Conservation (phyloP, 23 tunicate genomes). For the Styela clava region DNA sequence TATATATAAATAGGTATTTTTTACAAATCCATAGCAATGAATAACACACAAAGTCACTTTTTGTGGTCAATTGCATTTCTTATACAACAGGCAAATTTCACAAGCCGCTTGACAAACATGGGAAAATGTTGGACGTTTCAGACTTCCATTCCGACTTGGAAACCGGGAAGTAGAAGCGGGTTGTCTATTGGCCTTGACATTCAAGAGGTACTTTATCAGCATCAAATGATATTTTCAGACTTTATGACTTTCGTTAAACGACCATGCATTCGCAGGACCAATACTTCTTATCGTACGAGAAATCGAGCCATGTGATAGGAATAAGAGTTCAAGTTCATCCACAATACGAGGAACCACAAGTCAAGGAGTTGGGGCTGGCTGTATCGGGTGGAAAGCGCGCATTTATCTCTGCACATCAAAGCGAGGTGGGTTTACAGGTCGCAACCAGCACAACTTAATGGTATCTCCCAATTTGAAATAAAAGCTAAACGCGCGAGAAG, state of each 20-base stretch:
- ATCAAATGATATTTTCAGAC: too few relatives aligned
- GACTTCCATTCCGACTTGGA: not conserved
- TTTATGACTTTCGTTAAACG: too few relatives aligned
- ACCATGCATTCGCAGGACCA: too few relatives aligned
- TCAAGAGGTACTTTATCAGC: conserved; percentile 2
- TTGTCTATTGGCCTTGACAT: conserved; percentile 12
- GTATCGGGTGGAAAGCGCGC: not conserved
- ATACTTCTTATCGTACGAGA: not conserved
- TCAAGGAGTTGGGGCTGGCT: not conserved
- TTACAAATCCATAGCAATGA: too few relatives aligned
- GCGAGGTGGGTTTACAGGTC: too few relatives aligned
- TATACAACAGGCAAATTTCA: conserved; percentile 7
- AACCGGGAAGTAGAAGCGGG: conserved; percentile 23
- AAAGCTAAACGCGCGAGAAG: too few relatives aligned
- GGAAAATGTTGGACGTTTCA: conserved; percentile 33
- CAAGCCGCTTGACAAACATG: conserved; percentile 3
- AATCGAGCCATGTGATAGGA: not conserved
- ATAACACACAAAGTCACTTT: too few relatives aligned
- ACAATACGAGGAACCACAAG: not conserved
- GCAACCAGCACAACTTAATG: too few relatives aligned
- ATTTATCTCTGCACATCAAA: not conserved
- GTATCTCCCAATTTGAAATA: too few relatives aligned
- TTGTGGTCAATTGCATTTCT: too few relatives aligned
- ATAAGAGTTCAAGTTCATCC: conserved; percentile 4
- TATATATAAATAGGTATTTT: not conserved